Percentiles rank a stretch among this genome's conserved stretches.
These are phyloP conservation scores for Euthynnus affinis DNA, from an alignment of 2,797 vertebrate species.

Conservation along the genomic window DNA sequence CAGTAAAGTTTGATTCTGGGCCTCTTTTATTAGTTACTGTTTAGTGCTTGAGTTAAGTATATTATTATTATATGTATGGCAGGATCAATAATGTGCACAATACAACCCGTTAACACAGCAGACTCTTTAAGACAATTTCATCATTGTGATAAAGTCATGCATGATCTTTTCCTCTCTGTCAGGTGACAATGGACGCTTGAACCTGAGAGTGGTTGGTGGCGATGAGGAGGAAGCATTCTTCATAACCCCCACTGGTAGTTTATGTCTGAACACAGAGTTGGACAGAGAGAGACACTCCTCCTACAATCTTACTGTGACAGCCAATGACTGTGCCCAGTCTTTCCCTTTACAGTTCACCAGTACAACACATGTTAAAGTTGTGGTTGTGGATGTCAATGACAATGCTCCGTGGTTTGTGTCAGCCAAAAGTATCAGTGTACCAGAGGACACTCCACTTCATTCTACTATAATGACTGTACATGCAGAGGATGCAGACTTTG, in stretches of 20 bases:
- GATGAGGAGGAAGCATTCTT: slow-evolving; percentile 74
- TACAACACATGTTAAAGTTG: slow-evolving; percentile 69
- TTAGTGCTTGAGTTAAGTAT: background rate
- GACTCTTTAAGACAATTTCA: background rate
- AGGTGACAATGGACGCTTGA: slow-evolving; percentile 80
- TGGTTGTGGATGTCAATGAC: slow-evolving; percentile 83
- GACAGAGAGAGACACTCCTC: slow-evolving; percentile 80
- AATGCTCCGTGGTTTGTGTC: slow-evolving; percentile 82
- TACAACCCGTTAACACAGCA: background rate
- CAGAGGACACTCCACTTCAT: slow-evolving; percentile 77
- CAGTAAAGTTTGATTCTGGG: background rate
- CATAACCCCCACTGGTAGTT: slow-evolving; percentile 65
- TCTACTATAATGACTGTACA: slow-evolving; percentile 74
- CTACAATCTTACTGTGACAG: slow-evolving; percentile 82
- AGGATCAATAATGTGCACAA: background rate
- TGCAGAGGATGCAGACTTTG: slow-evolving; percentile 80
- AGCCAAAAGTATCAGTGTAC: slow-evolving; percentile 58
- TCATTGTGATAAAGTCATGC: background rate
- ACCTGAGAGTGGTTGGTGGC: slow-evolving; percentile 69
- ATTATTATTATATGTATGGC: background rate
- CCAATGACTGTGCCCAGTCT: slow-evolving; percentile 75
- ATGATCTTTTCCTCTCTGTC: slow-evolving; percentile 34
- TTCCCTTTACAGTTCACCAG: slow-evolving; percentile 73
- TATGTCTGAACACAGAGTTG: slow-evolving; percentile 79
- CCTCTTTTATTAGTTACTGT: background rate